phyloP scores from a whole-genome alignment of 2,888 invertebrate genomes.

The Bedellia somnulentella region DNA sequence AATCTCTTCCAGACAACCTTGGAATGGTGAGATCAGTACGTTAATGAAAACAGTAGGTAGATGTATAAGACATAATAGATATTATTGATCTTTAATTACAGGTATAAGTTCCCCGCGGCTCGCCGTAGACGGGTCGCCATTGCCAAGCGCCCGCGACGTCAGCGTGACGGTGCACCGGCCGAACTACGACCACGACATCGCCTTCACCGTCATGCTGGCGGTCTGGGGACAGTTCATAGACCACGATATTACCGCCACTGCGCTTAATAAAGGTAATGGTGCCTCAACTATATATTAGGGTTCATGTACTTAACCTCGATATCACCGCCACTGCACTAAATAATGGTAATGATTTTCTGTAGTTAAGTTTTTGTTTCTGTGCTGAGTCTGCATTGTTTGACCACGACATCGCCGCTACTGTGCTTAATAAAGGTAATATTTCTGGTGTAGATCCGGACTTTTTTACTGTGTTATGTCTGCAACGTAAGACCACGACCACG shows the following conservation, averaged over 20 bases:
- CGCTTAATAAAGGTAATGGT: slow-evolving; percentile 67
- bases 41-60: no score
- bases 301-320: slow-evolving; percentile 87
- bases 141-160: slow-evolving; percentile 77
- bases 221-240: slow-evolving; percentile 89
- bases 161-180: slow-evolving; percentile 75
- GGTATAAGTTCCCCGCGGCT: slow-evolving; percentile 67
- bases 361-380: slow-evolving; percentile 90
- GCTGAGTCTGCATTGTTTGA: no score
- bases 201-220: slow-evolving; percentile 82
- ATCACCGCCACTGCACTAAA: slow-evolving; percentile 82
- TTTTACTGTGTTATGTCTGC: no score
- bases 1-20: no score
- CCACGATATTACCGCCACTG: slow-evolving; percentile 85
- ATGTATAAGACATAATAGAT: no score
- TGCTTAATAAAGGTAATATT: no score
- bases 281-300: slow-evolving; percentile 57
- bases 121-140: slow-evolving; percentile 42
- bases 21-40: no score
- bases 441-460: no score
- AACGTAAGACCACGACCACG: slow-evolving; percentile 71
- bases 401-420: slow-evolving; percentile 85
- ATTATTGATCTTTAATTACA: slow-evolving; percentile 16
- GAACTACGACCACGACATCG: slow-evolving; percentile 70
- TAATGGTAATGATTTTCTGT: slow-evolving; percentile 47